These are phyloP conservation scores for Sinocyclocheilus maitianheensis DNA, from an alignment of 2,113 vertebrate species.

Conservation along the genomic window DNA sequence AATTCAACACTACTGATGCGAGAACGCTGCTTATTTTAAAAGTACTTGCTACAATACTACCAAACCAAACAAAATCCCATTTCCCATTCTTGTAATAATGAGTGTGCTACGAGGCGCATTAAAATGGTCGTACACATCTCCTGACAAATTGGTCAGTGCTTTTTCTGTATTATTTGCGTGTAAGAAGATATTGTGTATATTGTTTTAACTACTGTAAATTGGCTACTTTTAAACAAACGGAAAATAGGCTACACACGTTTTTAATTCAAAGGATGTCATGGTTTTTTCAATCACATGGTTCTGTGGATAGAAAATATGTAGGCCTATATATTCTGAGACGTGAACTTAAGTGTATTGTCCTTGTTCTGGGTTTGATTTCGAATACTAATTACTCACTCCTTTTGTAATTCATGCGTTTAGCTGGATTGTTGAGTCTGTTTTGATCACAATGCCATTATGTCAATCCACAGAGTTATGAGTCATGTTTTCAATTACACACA, in stretches of 20 bases:
- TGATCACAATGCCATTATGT: not conserved
- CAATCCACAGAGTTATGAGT: not conserved
- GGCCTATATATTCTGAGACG: no score
- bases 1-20: not conserved
- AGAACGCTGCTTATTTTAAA: not conserved
- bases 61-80: not conserved
- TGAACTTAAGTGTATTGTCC: not conserved
- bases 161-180: not conserved
- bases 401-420: not conserved
- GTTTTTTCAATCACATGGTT: not conserved
- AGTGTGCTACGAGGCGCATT: not conserved
- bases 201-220: not conserved
- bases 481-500: conserved; percentile 8
- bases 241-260: not conserved
- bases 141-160: not conserved
- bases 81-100: not conserved
- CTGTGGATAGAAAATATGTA: not conserved
- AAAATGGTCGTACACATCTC: not conserved
- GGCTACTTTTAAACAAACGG: not conserved
- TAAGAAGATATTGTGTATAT: not conserved
- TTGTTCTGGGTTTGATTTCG: not conserved
- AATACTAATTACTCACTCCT: not conserved
- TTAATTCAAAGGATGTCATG: not conserved
- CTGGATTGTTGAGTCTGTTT: conserved; percentile 4
- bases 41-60: not conserved